Evolutionary conservation across 2,797 vertebrate species (phyloP).

Genomic region (Choloepus didactylus): DNA sequence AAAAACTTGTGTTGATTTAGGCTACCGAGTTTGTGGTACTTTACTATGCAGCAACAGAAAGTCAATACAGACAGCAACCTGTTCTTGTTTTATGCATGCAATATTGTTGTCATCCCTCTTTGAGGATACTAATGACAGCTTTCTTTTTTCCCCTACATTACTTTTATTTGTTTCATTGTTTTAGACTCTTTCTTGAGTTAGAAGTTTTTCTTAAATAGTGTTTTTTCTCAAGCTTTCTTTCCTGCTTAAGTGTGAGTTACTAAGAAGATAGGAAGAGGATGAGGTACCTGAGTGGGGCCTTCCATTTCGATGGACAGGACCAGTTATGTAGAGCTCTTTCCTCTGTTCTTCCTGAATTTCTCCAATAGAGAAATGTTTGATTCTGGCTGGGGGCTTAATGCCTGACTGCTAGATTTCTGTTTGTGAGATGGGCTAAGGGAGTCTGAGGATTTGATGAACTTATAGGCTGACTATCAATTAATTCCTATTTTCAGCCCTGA

Average conservation of each 20-base stretch:
- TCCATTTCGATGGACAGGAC: background rate
- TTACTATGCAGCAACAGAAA: background rate
- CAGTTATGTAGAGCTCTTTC: background rate
- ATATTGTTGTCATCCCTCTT: background rate
- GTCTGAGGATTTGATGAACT: background rate
- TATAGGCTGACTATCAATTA: background rate
- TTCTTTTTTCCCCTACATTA: background rate
- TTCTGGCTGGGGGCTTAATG: slow-evolving; percentile 22
- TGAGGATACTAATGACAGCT: background rate
- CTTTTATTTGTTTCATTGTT: slow-evolving; percentile 34
- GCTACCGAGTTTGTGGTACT: background rate
- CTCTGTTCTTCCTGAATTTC: slow-evolving; percentile 18
- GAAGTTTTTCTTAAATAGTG: background rate
- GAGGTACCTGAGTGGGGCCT: background rate
- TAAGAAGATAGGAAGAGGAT: background rate
- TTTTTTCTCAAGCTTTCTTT: slow-evolving; percentile 17
- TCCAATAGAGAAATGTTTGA: background rate
- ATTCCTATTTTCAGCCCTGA: background rate
- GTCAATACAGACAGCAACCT: background rate
- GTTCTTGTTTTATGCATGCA: background rate
- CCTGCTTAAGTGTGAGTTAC: background rate
- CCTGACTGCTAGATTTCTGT: background rate
- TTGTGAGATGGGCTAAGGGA: background rate
- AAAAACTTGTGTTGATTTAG: background rate
- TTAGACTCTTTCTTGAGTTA: slow-evolving; percentile 8